phyloP scores from a whole-genome alignment of 2,797 vertebrate genomes.

The Anguilla megastoma region DNA sequence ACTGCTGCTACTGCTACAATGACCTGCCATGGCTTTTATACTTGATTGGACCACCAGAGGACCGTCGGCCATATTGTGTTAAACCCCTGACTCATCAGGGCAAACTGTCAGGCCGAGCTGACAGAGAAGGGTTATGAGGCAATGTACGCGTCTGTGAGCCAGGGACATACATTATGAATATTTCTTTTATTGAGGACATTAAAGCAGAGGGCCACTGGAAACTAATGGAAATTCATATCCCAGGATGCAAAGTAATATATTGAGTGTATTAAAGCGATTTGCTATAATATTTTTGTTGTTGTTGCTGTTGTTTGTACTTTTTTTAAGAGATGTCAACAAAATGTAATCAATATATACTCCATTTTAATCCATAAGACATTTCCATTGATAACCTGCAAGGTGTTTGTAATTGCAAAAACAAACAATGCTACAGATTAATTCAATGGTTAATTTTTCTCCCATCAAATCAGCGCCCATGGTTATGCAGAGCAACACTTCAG shows the following conservation, averaged over 20 bases:
- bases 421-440: too few species aligned
- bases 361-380: too few species aligned
- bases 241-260: neutral
- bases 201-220: neutral
- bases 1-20: neutral
- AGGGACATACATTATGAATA: neutral
- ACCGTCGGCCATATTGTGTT: neutral
- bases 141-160: neutral
- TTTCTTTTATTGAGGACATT: neutral
- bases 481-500: too few species aligned
- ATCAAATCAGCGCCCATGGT: too few species aligned
- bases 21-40: conserved; percentile 10
- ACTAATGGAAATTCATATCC: neutral
- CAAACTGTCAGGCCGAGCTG: neutral
- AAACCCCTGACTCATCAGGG: conserved; percentile 15
- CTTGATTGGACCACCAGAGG: neutral
- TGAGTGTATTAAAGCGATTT: neutral
- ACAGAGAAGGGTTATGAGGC: neutral
- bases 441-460: too few species aligned
- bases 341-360: too few species aligned
- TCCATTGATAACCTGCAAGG: too few species aligned
- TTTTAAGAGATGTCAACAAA: too few species aligned
- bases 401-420: too few species aligned
- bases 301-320: neutral
- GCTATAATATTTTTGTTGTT: neutral